A percentile compares a stretch with the other conserved stretches of the same genome.
phyloP scores from a whole-genome alignment of 2,797 vertebrate species.

The Melanotaenia nigrans region DNA sequence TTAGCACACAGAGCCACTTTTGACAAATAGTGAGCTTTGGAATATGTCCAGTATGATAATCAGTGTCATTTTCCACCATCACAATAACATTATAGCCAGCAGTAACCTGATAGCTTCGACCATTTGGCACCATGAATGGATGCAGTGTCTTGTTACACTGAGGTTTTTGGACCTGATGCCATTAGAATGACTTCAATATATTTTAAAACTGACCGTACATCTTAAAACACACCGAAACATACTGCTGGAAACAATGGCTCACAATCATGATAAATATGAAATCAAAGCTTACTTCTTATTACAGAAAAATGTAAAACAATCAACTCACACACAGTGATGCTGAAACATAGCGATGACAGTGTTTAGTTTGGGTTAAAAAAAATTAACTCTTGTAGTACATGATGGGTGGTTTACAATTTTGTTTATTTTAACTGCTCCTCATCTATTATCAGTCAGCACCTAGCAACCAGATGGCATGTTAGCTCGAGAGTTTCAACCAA shows the following conservation, averaged over 20 bases:
- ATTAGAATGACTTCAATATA: not conserved
- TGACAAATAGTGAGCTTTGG: not conserved
- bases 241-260: not conserved
- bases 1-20: not conserved
- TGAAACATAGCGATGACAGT: not conserved
- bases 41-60: not conserved
- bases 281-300: not conserved
- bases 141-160: not conserved
- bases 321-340: not conserved
- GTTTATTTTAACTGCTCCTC: not conserved
- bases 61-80: not conserved
- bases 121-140: not conserved
- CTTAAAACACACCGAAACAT: not conserved
- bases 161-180: not conserved
- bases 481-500: not conserved
- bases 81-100: not conserved
- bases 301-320: not conserved
- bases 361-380: not conserved
- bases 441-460: not conserved
- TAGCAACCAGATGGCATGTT: not conserved
- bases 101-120: not conserved
- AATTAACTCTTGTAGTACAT: not conserved
- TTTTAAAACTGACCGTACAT: not conserved
- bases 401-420: not conserved
- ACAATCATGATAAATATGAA: conserved; percentile 1